phyloP scores from a whole-genome alignment of 1,140 invertebrate genomes.

The Calliopsis andreniformis region DNA sequence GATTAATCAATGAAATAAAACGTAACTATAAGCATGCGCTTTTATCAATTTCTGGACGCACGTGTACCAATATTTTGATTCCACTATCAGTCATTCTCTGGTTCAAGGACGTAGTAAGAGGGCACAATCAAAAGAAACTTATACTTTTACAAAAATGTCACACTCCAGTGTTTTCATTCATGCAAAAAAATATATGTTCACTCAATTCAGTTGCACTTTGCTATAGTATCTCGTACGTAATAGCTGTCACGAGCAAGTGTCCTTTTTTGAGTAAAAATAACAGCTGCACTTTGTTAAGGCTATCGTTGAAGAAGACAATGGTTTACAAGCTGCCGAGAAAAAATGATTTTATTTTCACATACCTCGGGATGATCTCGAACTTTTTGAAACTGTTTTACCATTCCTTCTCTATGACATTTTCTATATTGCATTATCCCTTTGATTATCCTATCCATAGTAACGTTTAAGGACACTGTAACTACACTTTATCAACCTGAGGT shows the following conservation, averaged over 20 bases:
- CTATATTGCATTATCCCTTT: conserved; percentile 94
- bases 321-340: not conserved
- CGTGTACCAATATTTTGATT: not conserved
- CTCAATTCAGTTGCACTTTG: not conserved
- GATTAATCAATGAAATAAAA: not conserved
- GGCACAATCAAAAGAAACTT: not conserved
- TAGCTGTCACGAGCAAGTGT: too few relatives aligned
- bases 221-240: not conserved
- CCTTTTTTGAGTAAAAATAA: too few relatives aligned
- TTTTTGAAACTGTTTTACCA: conserved; percentile 95
- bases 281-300: too few relatives aligned
- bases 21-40: not conserved
- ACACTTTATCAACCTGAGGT: conserved; percentile 28
- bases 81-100: not conserved
- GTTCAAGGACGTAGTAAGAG: conserved; percentile 14
- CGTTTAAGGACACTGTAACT: conserved; percentile 17
- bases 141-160: not conserved
- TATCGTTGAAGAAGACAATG: not conserved
- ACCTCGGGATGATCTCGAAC: conserved; percentile 94
- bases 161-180: not conserved
- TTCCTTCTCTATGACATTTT: conserved; percentile 88
- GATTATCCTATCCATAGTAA: conserved; percentile 90
- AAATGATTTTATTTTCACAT: conserved; percentile 73
- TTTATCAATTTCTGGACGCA: not conserved
- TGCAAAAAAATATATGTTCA: not conserved